These are phyloP conservation scores for Rosalia funebris DNA, from an alignment of 2,888 invertebrate species.

Conservation along the genomic window DNA sequence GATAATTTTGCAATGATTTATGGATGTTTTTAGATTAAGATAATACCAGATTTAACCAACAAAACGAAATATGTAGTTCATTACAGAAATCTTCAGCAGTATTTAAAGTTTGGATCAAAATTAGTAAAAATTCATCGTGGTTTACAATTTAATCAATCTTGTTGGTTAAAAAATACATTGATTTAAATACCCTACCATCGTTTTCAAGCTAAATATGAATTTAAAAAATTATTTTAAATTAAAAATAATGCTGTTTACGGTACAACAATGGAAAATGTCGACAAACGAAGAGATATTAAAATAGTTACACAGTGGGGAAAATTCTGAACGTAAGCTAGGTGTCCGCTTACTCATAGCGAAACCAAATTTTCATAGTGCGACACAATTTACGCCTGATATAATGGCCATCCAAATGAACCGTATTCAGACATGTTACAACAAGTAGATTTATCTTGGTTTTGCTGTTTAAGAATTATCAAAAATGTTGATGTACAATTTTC, in stretches of 20 bases:
- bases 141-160: constrained; percentile 38
- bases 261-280: constrained; percentile 40
- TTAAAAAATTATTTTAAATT: constrained; percentile 38
- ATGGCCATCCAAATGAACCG: constrained; percentile 35
- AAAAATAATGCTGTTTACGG: constrained; percentile 40
- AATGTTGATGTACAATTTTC: constrained; percentile 42
- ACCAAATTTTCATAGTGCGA: constrained; percentile 40
- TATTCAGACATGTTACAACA: constrained; percentile 36
- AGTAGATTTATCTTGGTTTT: constrained; percentile 45
- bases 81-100: constrained; percentile 42
- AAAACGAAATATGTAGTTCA: constrained; percentile 41
- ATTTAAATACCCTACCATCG: constrained; percentile 34
- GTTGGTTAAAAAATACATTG: constrained; percentile 40
- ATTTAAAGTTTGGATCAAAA: constrained; percentile 36
- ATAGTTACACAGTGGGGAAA: constrained; percentile 31
- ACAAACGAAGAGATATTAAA: constrained; percentile 30
- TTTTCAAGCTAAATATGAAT: constrained; percentile 33
- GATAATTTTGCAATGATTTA: too few relatives aligned
- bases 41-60: too few relatives aligned
- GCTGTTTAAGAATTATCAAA: constrained; percentile 45
- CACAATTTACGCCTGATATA: constrained; percentile 33
- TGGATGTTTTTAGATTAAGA: too few relatives aligned
- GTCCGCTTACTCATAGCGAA: constrained; percentile 31
- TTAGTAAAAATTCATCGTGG: constrained; percentile 33
- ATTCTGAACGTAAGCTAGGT: constrained; percentile 24